Evolutionary conservation across 1,140 invertebrate genomes (phyloP).

Genomic region (Ectropis grisescens): DNA sequence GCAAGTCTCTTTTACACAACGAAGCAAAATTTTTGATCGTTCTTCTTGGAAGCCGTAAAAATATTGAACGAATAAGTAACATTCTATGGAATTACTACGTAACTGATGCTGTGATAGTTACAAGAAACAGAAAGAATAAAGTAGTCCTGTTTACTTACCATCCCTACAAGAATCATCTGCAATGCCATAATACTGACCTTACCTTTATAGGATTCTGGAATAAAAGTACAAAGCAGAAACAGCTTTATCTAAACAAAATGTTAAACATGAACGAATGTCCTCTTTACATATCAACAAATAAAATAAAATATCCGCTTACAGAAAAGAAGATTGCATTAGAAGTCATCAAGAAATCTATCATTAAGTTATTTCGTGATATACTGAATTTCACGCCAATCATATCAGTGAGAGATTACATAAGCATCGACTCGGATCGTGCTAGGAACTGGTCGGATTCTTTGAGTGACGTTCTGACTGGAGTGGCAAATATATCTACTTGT

Average conservation of each 20-base stretch:
- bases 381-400: slow-evolving; percentile 41
- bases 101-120: slow-evolving; percentile 27
- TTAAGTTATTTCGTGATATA: slow-evolving; percentile 22
- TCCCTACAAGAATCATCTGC: slow-evolving; percentile 30
- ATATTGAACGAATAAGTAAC: slow-evolving; percentile 17
- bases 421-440: slow-evolving; percentile 34
- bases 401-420: slow-evolving; percentile 30
- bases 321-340: slow-evolving; percentile 36
- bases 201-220: slow-evolving; percentile 26
- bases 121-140: no score
- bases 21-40: slow-evolving; percentile 34
- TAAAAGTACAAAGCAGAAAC: slow-evolving; percentile 6
- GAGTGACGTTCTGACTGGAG: slow-evolving; percentile 33
- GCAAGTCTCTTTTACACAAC: slow-evolving; percentile 29
- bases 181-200: slow-evolving; percentile 34
- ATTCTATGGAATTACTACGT: slow-evolving; percentile 37
- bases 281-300: slow-evolving; percentile 43
- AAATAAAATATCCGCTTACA: slow-evolving; percentile 30
- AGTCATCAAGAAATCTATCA: slow-evolving; percentile 29
- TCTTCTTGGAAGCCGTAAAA: slow-evolving; percentile 15
- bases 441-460: slow-evolving; percentile 42
- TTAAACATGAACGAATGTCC: slow-evolving; percentile 39
- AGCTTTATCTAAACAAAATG: slow-evolving; percentile 41
- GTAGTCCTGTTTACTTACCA: slow-evolving; percentile 37
- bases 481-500: slow-evolving; percentile 38